A percentile compares a stretch with the other conserved stretches of the same genome.
These are phyloP conservation scores for Cryptocephalus primarius DNA, from an alignment of 2,888 invertebrate species.

Conservation along the genomic window DNA sequence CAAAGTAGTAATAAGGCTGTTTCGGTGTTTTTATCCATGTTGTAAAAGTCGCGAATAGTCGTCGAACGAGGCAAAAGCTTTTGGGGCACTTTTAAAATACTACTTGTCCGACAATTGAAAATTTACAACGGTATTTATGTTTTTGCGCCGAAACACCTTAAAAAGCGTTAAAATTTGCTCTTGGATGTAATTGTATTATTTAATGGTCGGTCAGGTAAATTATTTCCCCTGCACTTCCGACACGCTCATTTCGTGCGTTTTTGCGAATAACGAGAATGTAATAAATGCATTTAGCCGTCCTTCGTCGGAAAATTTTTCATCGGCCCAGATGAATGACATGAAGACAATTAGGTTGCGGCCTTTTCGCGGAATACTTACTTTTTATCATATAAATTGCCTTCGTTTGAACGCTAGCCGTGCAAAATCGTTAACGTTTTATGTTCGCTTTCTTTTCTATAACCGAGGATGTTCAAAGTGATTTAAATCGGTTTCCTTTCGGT, in stretches of 20 bases:
- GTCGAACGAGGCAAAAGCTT: too few relatives aligned
- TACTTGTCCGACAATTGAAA: slow-evolving; percentile 16
- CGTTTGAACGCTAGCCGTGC: too few relatives aligned
- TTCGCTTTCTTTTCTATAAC: too few relatives aligned
- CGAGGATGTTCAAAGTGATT: too few relatives aligned
- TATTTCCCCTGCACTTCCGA: neutral
- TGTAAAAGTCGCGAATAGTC: too few relatives aligned
- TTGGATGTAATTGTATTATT: neutral
- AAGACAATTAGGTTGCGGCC: neutral
- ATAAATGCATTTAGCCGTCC: neutral
- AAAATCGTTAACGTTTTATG: too few relatives aligned
- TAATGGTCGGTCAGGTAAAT: neutral
- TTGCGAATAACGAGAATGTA: neutral
- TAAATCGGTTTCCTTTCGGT: too few relatives aligned
- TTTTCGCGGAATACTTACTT: neutral
- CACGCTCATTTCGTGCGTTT: neutral
- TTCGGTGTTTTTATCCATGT: too few relatives aligned
- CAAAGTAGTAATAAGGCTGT: too few relatives aligned
- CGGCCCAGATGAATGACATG: neutral
- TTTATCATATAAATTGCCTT: too few relatives aligned
- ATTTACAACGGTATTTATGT: slow-evolving; percentile 13
- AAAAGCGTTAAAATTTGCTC: neutral
- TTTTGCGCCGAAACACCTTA: neutral
- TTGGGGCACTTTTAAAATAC: slow-evolving; percentile 8
- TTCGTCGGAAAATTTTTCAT: neutral